Percentiles rank a stretch among this genome's conserved stretches.
Evolutionary conservation across 30 jellyfish, hydroid and myxozoan genomes (phyloP).

Genomic region (Hydractinia echinata): DNA sequence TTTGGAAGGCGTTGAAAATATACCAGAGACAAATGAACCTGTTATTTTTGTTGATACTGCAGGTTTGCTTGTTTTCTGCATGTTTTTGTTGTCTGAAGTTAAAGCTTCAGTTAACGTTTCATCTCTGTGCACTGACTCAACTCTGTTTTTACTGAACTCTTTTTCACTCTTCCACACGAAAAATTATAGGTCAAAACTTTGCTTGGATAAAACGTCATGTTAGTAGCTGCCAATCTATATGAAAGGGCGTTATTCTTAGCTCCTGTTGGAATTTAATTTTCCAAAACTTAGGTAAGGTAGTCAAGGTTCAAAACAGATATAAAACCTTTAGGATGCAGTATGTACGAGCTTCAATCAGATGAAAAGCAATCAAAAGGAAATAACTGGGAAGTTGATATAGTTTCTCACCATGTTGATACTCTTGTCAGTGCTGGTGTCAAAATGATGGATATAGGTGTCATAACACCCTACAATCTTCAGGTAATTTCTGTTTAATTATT

Average conservation of each 20-base stretch:
- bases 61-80: conserved; percentile 27
- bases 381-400: conserved; percentile 65
- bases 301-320: too few relatives aligned
- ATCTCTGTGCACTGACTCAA: too few relatives aligned
- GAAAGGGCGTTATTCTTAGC: too few relatives aligned
- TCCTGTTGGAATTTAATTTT: too few relatives aligned
- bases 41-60: conserved; percentile 83
- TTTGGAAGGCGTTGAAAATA: conserved; percentile 50
- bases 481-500: conserved; percentile 24
- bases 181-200: too few relatives aligned
- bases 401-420: conserved; percentile 53
- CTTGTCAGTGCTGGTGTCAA: conserved; percentile 70
- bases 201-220: too few relatives aligned
- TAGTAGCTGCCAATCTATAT: too few relatives aligned
- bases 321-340: conserved; percentile 43
- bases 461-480: conserved; percentile 92
- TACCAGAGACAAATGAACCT: conserved; percentile 66
- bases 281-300: too few relatives aligned
- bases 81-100: not conserved
- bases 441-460: conserved; percentile 68
- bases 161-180: too few relatives aligned
- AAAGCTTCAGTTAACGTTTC: too few relatives aligned
- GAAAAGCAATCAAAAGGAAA: conserved; percentile 87
- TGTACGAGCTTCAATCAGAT: conserved; percentile 65
- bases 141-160: too few relatives aligned